Evolutionary conservation across 2,797 vertebrate species (phyloP).

Genomic region (Dryobates pubescens): DNA sequence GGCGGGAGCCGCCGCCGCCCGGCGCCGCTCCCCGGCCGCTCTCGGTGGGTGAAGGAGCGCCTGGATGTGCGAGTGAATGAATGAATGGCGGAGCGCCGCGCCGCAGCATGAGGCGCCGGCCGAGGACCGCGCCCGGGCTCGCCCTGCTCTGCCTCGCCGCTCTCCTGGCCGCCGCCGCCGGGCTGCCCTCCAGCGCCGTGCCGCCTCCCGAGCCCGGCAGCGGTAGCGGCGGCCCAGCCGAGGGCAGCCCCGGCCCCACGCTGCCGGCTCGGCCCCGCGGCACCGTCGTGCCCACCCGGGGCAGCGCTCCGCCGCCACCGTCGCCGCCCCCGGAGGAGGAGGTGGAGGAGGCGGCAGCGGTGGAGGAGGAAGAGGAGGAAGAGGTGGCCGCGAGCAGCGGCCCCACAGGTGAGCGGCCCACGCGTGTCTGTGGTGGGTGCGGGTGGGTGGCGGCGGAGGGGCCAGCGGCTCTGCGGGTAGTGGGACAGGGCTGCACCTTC

Average conservation of each 20-base stretch:
- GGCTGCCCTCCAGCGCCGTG: background rate
- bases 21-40: background rate
- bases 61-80: background rate
- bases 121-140: slow-evolving; percentile 15
- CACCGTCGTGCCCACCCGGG: background rate
- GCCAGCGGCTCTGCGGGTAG: background rate
- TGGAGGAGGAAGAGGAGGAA: background rate
- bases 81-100: slow-evolving; percentile 30
- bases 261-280: background rate
- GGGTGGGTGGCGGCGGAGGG: background rate
- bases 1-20: background rate
- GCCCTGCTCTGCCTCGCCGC: slow-evolving; percentile 13
- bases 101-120: slow-evolving; percentile 40
- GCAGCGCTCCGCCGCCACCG: background rate
- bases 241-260: background rate
- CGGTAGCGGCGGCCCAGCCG: slow-evolving; percentile 2
- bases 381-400: background rate
- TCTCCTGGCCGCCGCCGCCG: background rate
- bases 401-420: slow-evolving; percentile 18
- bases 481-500: background rate
- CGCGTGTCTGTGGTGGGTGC: background rate
- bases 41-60: background rate
- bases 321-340: background rate
- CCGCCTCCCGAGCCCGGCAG: slow-evolving; percentile 4
- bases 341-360: fast-evolving